Percentiles rank a stretch among this genome's conserved stretches.
phyloP scores from a whole-genome alignment of 2,888 invertebrate species.

The Eupithecia tripunctaria region DNA sequence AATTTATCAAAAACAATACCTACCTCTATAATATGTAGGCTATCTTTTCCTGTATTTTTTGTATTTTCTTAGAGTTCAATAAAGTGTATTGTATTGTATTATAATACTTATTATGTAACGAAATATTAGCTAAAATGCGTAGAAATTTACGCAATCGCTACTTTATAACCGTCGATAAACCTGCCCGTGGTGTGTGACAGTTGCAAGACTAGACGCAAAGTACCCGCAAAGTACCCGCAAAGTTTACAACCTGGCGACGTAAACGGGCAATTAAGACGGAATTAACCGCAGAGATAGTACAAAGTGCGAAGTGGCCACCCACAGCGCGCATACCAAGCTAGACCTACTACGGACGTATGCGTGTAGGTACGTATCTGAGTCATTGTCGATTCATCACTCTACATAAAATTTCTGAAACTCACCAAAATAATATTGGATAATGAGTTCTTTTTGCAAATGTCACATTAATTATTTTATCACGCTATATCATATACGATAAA shows the following conservation, averaged over 20 bases:
- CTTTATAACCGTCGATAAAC: background rate
- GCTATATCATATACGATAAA: too few species aligned
- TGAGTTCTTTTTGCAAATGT: too few species aligned
- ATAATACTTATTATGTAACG: background rate
- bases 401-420: too few species aligned
- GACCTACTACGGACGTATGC: background rate
- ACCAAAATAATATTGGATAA: too few species aligned
- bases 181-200: background rate
- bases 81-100: too few species aligned
- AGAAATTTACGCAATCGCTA: background rate
- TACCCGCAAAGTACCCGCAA: conserved; percentile 16
- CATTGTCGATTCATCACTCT: background rate
- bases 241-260: conserved; percentile 15
- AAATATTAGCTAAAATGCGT: background rate
- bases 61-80: too few species aligned
- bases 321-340: conserved; percentile 14
- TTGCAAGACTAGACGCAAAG: background rate
- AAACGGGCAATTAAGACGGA: conserved; percentile 37
- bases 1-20: too few species aligned
- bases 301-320: conserved; percentile 59
- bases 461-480: too few species aligned
- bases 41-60: too few species aligned
- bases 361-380: background rate
- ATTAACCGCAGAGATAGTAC: conserved; percentile 42
- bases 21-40: too few species aligned